These are phyloP conservation scores for Oxyruncus cristatus DNA, from an alignment of 2,113 vertebrate genomes.

Conservation along the genomic window DNA sequence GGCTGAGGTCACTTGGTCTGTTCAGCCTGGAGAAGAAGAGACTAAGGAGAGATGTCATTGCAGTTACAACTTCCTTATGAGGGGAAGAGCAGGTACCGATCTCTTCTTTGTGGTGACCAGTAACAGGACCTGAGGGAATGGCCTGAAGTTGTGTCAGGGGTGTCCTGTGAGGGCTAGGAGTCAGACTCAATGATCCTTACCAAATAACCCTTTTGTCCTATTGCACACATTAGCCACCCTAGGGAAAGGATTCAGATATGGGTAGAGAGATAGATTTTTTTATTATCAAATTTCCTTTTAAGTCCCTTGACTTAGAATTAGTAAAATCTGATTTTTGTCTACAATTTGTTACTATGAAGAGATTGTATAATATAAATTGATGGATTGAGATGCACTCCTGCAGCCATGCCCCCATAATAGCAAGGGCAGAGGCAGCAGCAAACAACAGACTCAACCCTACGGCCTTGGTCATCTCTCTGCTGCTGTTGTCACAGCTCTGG, in stretches of 20 bases:
- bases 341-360: not conserved
- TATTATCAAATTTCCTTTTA: not conserved
- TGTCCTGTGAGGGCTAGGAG: not conserved
- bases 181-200: not conserved
- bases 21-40: not conserved
- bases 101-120: not conserved
- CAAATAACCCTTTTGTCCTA: not conserved
- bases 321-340: not conserved
- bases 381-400: not conserved
- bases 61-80: not conserved
- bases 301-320: not conserved
- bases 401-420: accelerated
- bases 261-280: not conserved
- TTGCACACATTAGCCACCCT: not conserved
- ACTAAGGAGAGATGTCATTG: not conserved
- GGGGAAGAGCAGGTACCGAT: not conserved
- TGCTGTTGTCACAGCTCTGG: accelerated
- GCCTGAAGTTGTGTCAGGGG: not conserved
- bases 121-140: not conserved
- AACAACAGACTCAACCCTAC: not conserved
- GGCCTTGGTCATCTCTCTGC: not conserved
- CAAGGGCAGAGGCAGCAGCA: not conserved
- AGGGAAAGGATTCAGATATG: not conserved
- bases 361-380: not conserved
- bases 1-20: not conserved